Base-by-base conservation (phyloP, 2,797 vertebrate species). In the Anguilla anguilla region DNA sequence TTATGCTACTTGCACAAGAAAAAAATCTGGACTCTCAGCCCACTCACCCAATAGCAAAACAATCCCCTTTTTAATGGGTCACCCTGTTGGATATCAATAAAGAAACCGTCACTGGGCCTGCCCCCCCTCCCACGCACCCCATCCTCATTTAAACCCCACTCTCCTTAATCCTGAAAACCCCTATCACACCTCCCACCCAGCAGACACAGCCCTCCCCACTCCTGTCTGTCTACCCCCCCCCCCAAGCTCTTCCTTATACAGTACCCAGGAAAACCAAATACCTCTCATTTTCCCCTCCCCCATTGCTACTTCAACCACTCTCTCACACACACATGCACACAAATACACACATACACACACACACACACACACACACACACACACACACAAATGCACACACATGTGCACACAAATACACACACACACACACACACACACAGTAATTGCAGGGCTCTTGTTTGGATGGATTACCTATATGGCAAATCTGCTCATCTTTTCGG, bases 31-130 rank as follows among this genome's bases (percentile, higher is more conserved):
- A 88, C 91, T 91, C 90, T 92, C 93, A 91, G 92, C 93, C 92
- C 91, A 92, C 93, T 92, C 91, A 94, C 88, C 94, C 94, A 93
- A 92, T 87, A 92, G 91, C 91, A 94, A 92, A 94, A 94, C 94
- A 93, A 94, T 93, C 93, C 93, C 91, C 91, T n/a, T 88, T 90
- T 95, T 94, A 96, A 91, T 95, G 94, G 95, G 95, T 96, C 95
- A 95, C 92, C 91, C 93, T 90, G 91, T 91, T 89, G 92, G 91
- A 95, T 95, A 94, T 94, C 95, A 94, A 94, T 94, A 92, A 94
- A 94, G 89, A 88, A 88, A 90, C 91, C 91, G 93, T 93, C 93
- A 93, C 93, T 91, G 91, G 87, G 93, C 91, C 91, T 91, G 87
- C 90, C 88, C 90, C 92, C 91, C 92, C 93, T 92, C 74, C 51